These are phyloP conservation scores for Sarcophaga peregrina DNA, from an alignment of 1,140 invertebrate species.

Conservation along the genomic window DNA sequence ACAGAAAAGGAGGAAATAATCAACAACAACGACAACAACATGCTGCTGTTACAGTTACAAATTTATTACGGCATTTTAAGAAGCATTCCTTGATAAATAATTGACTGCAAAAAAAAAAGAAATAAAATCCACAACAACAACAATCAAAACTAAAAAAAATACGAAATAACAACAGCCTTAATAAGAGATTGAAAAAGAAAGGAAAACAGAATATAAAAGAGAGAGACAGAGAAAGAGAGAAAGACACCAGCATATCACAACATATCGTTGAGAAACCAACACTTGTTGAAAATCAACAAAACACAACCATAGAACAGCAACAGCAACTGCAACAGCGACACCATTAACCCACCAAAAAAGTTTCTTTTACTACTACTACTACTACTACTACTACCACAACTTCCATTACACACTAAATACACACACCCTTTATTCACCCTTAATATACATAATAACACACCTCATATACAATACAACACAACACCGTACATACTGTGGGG, in stretches of 20 bases:
- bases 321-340: too few relatives aligned
- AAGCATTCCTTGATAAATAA: slow-evolving; percentile 17
- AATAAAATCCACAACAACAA: neutral
- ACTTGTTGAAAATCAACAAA: neutral
- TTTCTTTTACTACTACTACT: too few relatives aligned
- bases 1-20: too few relatives aligned
- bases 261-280: neutral
- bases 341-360: too few relatives aligned
- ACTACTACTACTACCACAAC: neutral
- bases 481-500: neutral
- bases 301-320: neutral
- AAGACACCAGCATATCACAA: slow-evolving; percentile 10
- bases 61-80: slow-evolving; percentile 22
- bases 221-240: neutral
- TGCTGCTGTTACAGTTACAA: neutral
- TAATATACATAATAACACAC: neutral
- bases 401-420: neutral
- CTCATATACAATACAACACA: neutral
- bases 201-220: too few relatives aligned
- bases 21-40: slow-evolving; percentile 39
- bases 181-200: too few relatives aligned
- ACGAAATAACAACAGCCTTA: neutral
- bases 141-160: neutral
- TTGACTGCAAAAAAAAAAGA: neutral
- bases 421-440: neutral